Conservation (phyloP, 2,113 vertebrate genomes). For the Campylorhamphus procurvoides region DNA sequence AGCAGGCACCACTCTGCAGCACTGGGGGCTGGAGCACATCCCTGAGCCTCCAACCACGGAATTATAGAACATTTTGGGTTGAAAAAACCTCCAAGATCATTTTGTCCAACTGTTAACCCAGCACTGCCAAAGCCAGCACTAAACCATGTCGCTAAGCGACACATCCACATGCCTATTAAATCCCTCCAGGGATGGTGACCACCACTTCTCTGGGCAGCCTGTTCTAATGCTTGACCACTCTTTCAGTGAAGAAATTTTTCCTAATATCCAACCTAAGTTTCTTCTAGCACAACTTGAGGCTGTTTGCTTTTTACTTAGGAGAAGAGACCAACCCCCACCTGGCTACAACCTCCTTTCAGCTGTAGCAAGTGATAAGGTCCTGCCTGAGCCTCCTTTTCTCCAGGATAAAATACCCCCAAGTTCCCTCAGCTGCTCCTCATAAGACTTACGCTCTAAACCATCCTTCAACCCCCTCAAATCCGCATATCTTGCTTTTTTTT, state of each 20-base stretch:
- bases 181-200: neutral
- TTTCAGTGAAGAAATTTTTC: neutral
- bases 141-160: neutral
- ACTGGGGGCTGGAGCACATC: neutral
- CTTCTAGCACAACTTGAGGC: neutral
- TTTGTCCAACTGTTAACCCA: neutral
- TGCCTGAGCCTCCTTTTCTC: neutral
- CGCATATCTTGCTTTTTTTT: neutral
- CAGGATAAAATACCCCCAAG: neutral
- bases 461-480: neutral
- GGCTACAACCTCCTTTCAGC: neutral
- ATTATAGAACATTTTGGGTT: neutral
- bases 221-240: neutral
- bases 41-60: rapidly evolving
- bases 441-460: neutral
- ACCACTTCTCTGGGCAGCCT: neutral
- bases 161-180: neutral
- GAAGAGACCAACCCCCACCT: neutral
- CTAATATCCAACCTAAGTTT: neutral
- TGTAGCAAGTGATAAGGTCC: neutral
- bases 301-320: neutral
- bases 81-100: neutral
- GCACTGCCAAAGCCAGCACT: neutral
- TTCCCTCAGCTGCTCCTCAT: neutral
- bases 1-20: no score